Evolutionary conservation across 2,113 vertebrate genomes (phyloP), one percentile per base, ranked within the genome.

Genomic region (Desmodus rotundus): DNA sequence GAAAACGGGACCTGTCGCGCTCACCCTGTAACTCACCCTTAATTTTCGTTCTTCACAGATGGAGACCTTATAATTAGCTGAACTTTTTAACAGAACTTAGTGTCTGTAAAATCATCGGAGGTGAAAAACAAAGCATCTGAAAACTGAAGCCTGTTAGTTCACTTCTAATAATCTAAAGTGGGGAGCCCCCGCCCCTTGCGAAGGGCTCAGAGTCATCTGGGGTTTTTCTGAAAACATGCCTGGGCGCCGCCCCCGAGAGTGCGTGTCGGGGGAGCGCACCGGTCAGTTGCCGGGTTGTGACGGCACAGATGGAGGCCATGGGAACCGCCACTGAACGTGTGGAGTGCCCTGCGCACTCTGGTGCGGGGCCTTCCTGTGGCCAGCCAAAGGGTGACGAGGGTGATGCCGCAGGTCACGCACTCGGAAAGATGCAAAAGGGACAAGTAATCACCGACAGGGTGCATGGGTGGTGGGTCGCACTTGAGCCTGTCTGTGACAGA

Each of bases 141-240:
- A n/a, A 90, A 56, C 54, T 43, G 22, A 70, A 54, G 38, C 1
- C 38, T 86, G 10, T 52, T 26, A 11, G 73, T 94, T 94, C 52
- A 61, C 65, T 31, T 65, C 52, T 74, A 54, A 3, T 82, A 63
- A 17, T 33, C 63, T 65, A 65, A 31, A 36, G 20, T 31, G 28
- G 56, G 43, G 33, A 24, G 4, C 3, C 2, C 4, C 2, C 4
- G 0, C 2, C 73, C 4, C 43, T 13, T 26, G 22, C 17, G 11
- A 13, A 54, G 15, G 36, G 9, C 33, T 22, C 33, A 9, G 85
- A 36, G 19, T 22, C 16, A 3, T 26, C 20, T 74, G 16, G 19
- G 36, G 43, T 61, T 50, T 76, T 26, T 50, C 67, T 89, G 1
- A 41, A 43, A 76, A 7, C 65, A 10, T 3, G 13, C 36, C 43